Evolutionary conservation across 1,140 invertebrate species (phyloP), one percentile per base, ranked within the genome.

Genomic region (Leptinotarsa lineolata): DNA sequence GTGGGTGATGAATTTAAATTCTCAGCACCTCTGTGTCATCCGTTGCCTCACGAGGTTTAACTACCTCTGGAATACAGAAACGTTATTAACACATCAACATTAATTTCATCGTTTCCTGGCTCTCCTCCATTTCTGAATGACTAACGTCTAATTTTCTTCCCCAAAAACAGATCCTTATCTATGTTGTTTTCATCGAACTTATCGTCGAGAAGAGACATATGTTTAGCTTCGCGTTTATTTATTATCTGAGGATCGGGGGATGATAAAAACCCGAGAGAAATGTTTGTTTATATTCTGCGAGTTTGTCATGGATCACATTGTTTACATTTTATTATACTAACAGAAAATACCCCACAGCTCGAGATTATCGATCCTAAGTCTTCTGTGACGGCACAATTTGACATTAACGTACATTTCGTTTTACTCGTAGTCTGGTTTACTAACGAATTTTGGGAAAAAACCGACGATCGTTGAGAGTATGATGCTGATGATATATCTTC

Each of bases 241-340:
- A 54, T 54, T 54, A 54, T 54, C n/a, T 18, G 3, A 54, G 48
- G 48, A 54, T 54, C 48, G 48, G n/a, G 48, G 48, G 48, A 54
- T 54, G 48, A 54, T 54, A 54, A 54, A 54, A 54, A 54, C 48
- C n/a, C 48, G 48, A 54, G 48, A 54, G 48, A 54, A 15, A 54
- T 54, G 48, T 54, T 54, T 54, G 48, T 54, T 54, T 54, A 54
- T 54, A 54, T 15, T 54, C 48, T 54, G 48, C n/a, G 12, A 13
- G 48, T 54, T 54, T 54, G 48, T 54, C n/a, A 54, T 54, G 48
- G 48, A n/a, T 54, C 48, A 54, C 48, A 54, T 54, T 54, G 48
- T 54, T 54, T 54, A 54, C 48, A 54, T 54, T 54, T 54, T 54
- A 54, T 54, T 54, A 54, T 54, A 54, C 48, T 54, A 54, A 54